phyloP scores from a whole-genome alignment of 2,888 invertebrate species.

The Chloromyia formosa region DNA sequence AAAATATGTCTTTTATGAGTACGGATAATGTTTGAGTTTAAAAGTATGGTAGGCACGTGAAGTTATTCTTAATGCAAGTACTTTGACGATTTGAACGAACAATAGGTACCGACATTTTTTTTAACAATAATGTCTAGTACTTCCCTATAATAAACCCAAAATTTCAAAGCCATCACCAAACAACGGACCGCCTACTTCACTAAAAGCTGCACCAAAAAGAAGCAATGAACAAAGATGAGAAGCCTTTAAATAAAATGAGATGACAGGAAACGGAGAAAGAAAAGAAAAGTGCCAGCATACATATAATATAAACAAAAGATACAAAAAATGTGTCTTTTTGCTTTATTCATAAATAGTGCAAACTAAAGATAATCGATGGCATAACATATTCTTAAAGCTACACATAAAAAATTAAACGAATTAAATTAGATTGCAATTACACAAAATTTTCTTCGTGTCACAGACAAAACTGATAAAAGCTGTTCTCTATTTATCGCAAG shows the following conservation, averaged over 20 bases:
- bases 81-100: too few species aligned
- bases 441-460: background rate
- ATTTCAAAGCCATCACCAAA: too few species aligned
- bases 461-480: background rate
- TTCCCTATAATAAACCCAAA: too few species aligned
- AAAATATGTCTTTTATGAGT: too few species aligned
- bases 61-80: too few species aligned
- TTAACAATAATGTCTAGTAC: too few species aligned
- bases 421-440: background rate
- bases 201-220: too few species aligned
- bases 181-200: too few species aligned
- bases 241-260: background rate
- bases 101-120: too few species aligned
- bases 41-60: too few species aligned
- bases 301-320: conserved; percentile 1
- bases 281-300: background rate
- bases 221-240: too few species aligned
- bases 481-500: background rate
- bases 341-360: conserved; percentile 21
- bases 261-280: background rate
- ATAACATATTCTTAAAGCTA: conserved; percentile 8
- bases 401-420: background rate
- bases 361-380: conserved; percentile 15
- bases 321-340: conserved; percentile 16
- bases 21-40: too few species aligned